Evolutionary conservation across 2,888 invertebrate genomes (phyloP).

Genomic region (Cyclophora punctaria): DNA sequence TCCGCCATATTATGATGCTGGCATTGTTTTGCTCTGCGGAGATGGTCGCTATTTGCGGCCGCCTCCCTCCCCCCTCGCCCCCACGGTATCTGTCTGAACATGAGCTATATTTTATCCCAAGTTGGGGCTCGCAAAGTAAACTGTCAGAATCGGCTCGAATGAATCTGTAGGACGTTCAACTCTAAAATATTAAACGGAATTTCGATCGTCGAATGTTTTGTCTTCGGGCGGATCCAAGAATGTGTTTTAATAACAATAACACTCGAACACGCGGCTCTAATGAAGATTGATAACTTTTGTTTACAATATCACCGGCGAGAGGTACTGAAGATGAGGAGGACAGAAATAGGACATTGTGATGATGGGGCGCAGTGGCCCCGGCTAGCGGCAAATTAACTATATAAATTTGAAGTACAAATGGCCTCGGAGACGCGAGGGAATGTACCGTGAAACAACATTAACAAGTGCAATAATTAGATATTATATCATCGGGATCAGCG

Average conservation of each 20-base stretch:
- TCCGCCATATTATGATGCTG: constrained; percentile 64
- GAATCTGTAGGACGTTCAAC: constrained; percentile 65
- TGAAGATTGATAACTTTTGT: constrained; percentile 7
- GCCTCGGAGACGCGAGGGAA: constrained; percentile 52
- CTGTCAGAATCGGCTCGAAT: constrained; percentile 65
- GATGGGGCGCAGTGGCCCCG: constrained; percentile 11
- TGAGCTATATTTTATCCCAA: constrained; percentile 72
- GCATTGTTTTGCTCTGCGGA: constrained; percentile 69
- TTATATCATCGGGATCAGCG: constrained; percentile 67
- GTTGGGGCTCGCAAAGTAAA: constrained; percentile 65
- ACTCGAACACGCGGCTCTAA: not conserved
- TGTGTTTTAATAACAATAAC: not conserved
- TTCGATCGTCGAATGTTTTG: constrained; percentile 21
- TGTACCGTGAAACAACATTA: constrained; percentile 69
- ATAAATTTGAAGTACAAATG: constrained; percentile 49
- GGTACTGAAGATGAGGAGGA: not conserved
- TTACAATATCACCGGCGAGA: constrained; percentile 1
- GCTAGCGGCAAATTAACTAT: constrained; percentile 16
- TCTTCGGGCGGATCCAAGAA: constrained; percentile 2
- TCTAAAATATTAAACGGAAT: constrained; percentile 40
- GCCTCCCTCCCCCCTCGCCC: constrained; percentile 35
- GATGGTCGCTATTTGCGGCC: constrained; percentile 71
- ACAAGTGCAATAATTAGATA: constrained; percentile 68
- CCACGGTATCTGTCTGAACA: constrained; percentile 66
- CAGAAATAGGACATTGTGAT: not conserved